Evolutionary conservation across 2,888 invertebrate species (phyloP).

Genomic region (Mesorhabditis spiculigera): DNA sequence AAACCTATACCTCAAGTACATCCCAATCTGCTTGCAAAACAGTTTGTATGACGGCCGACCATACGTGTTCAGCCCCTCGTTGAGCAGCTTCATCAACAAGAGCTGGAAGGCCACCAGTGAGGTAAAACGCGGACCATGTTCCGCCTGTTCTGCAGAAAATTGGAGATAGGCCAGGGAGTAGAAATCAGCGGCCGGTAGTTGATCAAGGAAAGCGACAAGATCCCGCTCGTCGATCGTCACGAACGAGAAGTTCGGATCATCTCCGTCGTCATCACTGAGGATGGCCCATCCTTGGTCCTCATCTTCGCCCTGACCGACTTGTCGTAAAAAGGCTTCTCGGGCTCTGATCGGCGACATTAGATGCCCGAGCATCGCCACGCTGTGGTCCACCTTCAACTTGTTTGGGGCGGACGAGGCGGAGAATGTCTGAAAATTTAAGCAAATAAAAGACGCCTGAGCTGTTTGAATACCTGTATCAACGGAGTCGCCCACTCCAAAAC

Average conservation of each 20-base stretch:
- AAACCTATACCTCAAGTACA: conserved; percentile 39
- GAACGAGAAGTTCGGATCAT: conserved; percentile 35
- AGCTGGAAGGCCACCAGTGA: conserved; percentile 48
- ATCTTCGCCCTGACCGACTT: conserved; percentile 28
- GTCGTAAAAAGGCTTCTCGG: conserved; percentile 38
- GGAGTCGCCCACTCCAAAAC: conserved; percentile 44
- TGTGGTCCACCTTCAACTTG: conserved; percentile 45
- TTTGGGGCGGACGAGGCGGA: conserved; percentile 17
- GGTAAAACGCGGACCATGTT: conserved; percentile 39
- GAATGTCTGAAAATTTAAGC: neutral
- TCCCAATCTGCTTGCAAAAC: conserved; percentile 52
- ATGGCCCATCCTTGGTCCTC: conserved; percentile 40
- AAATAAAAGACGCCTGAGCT: conserved; percentile 8
- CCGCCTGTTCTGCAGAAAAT: conserved; percentile 41
- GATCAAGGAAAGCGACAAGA: conserved; percentile 46
- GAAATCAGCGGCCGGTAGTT: conserved; percentile 47
- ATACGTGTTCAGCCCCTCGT: conserved; percentile 52
- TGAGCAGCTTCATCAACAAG: conserved; percentile 45
- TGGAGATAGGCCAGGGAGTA: conserved; percentile 44
- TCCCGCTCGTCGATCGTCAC: conserved; percentile 47
- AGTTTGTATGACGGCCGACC: conserved; percentile 34
- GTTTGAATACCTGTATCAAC: conserved; percentile 41
- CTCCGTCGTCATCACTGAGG: conserved; percentile 28
- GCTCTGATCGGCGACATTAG: conserved; percentile 46
- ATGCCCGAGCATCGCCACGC: conserved; percentile 47